Percentiles rank a stretch among this genome's conserved stretches.
These are phyloP conservation scores for Carapus acus DNA, from an alignment of 2,797 vertebrate genomes.

Conservation along the genomic window DNA sequence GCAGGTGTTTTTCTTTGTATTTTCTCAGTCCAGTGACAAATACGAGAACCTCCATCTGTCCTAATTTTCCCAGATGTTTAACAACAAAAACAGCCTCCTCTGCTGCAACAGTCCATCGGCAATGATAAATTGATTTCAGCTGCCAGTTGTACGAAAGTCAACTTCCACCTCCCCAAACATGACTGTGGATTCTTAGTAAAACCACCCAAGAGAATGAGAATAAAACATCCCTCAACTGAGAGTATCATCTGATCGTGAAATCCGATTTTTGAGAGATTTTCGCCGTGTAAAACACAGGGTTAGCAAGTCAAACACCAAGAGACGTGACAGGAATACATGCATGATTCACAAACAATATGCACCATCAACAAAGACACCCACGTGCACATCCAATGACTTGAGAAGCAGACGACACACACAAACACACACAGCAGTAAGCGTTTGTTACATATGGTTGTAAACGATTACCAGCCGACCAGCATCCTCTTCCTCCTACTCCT, in stretches of 20 bases:
- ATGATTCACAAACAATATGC: conserved; percentile 16
- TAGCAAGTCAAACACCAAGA: neutral
- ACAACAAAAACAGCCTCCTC: too few species aligned
- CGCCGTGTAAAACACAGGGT: neutral
- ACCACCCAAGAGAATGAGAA: neutral
- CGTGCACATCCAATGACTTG: conserved; percentile 12
- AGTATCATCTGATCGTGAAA: neutral
- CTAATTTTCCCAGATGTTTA: neutral
- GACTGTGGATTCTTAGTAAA: neutral
- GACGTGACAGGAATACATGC: neutral
- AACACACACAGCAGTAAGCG: conserved; percentile 17
- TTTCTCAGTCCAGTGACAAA: neutral
- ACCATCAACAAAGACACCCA: neutral
- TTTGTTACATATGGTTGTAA: conserved; percentile 18
- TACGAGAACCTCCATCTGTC: neutral
- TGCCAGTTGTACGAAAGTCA: neutral
- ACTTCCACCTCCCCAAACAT: neutral
- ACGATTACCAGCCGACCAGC: conserved; percentile 36
- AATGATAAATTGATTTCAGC: too few species aligned
- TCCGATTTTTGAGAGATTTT: neutral
- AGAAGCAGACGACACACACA: conserved; percentile 23
- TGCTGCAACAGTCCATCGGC: too few species aligned
- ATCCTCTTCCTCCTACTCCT: conserved; percentile 26
- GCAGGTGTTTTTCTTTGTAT: neutral
- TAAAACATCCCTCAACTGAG: neutral